Base-by-base conservation (phyloP, 2,113 vertebrate genomes). In the Cinclus cinclus region DNA sequence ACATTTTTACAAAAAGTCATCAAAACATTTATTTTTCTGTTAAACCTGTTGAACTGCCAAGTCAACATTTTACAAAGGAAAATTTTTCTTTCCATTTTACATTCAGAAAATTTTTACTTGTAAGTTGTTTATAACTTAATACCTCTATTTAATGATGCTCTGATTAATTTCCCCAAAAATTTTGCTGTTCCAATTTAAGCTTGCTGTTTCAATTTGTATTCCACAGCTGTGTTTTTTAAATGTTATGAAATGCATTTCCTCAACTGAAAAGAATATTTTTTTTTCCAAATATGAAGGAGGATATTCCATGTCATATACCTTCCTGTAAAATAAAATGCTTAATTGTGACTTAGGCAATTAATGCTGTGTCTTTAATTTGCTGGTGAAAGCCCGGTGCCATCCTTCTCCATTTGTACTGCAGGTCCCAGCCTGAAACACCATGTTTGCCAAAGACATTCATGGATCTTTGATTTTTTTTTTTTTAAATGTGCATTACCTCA, bases 371-470 rank as follows among this genome's bases (percentile, higher is more conserved):
- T 92, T 96, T 76, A 95, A 93, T 76, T 79, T 35, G 3, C 35
- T 79, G 22, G 15, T 55, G 65, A 83, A 92, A 47, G 42, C 63
- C 79, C 46, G 31, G 62, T 96, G 67, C 62, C 49, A 62, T 64
- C 39, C 92, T 96, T 89, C 80, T 87, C 55, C 8, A 9, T 77
- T 79, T 69, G 63, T 79, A 27, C 28, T 90, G 52, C 89, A 80
- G 64, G 23, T n/a, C 91, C 56, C 67, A 21, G 35, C 86, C 63
- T 5, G 8, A 39, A 75, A 74, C 42, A 76, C 50, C 52, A 65
- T 64, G 65, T 58, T 81, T 96, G 94, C 83, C 90, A 87, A 95
- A 94, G 96, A 87, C 0, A 96, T 83, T 94, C 79, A 86, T 62
- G 71, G 69, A 95, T 39, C 68, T 96, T 96, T 30, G 27, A 39